A percentile compares a stretch with the other conserved stretches of the same genome.
Conservation (phyloP, 2,797 vertebrate species). For the Sylvia borin region DNA sequence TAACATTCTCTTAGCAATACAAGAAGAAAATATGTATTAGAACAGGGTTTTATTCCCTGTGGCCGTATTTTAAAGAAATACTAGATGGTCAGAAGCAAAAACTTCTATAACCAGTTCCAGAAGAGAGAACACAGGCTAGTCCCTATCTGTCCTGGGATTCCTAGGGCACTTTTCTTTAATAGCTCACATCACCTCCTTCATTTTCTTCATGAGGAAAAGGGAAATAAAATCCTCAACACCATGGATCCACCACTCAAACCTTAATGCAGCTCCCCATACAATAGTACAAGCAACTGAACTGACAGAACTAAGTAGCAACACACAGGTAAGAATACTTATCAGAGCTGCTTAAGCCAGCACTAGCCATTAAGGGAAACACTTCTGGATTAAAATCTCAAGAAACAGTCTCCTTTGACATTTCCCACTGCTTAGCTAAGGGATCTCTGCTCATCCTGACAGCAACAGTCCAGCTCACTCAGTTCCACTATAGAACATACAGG, state of each 20-base stretch:
- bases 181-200: neutral
- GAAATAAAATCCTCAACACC: neutral
- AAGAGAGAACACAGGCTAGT: neutral
- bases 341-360: neutral
- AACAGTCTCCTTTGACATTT: neutral
- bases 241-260: neutral
- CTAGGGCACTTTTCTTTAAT: neutral
- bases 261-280: neutral
- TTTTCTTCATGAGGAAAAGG: neutral
- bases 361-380: neutral
- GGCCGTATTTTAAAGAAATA: neutral
- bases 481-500: neutral
- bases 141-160: neutral
- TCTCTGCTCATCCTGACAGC: neutral
- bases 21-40: neutral
- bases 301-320: neutral
- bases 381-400: neutral
- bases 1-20: neutral
- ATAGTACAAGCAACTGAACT: neutral
- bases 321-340: neutral
- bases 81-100: neutral
- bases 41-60: neutral
- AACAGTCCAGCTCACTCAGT: accelerated
- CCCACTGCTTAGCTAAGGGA: neutral
- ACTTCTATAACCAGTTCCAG: neutral